phyloP scores from a whole-genome alignment of 1,140 invertebrate genomes.

The Macrobrachium rosenbergii region DNA sequence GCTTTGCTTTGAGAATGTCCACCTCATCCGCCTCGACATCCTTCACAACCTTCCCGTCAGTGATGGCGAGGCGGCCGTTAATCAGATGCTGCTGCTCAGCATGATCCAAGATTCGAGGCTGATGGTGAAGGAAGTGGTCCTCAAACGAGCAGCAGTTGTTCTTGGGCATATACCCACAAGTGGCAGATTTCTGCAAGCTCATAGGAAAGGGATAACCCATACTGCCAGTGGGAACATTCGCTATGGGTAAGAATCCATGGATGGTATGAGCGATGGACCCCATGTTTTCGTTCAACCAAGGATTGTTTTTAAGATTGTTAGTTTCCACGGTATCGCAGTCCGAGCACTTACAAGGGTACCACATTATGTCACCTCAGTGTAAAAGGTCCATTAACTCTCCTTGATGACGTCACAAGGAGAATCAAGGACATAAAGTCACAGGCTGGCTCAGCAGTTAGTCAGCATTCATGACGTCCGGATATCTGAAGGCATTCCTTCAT shows the following conservation, averaged over 20 bases:
- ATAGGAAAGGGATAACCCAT: constrained; percentile 18
- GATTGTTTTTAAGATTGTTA: constrained; percentile 4
- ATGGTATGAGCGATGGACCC: constrained; percentile 39
- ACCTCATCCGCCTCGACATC: constrained; percentile 29
- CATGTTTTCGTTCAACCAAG: constrained; percentile 20
- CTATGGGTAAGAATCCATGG: constrained; percentile 16
- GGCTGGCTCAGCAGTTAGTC: too few species aligned
- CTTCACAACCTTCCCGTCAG: constrained; percentile 27
- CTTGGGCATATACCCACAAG: constrained; percentile 48
- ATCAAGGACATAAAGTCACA: too few species aligned
- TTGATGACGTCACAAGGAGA: too few species aligned
- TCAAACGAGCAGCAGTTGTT: constrained; percentile 42
- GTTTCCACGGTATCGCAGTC: constrained; percentile 27
- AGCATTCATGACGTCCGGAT: too few species aligned
- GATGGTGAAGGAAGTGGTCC: background rate
- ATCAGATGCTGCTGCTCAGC: constrained; percentile 47
- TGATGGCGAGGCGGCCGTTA: constrained; percentile 56
- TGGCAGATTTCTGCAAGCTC: constrained; percentile 52
- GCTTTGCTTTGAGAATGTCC: constrained; percentile 52
- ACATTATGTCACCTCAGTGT: constrained; percentile 35
- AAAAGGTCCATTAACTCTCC: too few species aligned
- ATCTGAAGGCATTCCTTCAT: background rate
- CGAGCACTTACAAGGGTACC: constrained; percentile 39
- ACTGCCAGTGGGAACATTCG: background rate
- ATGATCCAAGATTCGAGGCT: background rate